Evolutionary conservation across 1,140 invertebrate species (phyloP).

Genomic region (Leucophenga varia): DNA sequence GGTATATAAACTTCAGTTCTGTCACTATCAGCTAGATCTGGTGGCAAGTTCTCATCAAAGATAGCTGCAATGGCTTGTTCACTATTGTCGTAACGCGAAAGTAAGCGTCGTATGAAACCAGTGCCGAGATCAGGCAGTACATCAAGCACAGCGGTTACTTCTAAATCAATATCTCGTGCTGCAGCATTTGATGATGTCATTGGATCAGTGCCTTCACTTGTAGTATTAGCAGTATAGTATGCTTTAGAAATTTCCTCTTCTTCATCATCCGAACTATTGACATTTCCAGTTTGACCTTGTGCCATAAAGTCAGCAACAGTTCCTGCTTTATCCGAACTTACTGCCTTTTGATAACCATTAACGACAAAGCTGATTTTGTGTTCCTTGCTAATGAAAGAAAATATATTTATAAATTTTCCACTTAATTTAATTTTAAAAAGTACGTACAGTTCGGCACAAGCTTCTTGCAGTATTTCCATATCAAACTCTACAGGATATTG

Average conservation of each 20-base stretch:
- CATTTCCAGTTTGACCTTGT: neutral
- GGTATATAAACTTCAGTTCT: constrained; percentile 57
- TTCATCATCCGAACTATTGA: constrained; percentile 13
- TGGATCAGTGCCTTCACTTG: constrained; percentile 9
- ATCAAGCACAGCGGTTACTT: constrained; percentile 59
- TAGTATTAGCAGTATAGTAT: neutral
- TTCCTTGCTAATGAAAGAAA: constrained; percentile 58
- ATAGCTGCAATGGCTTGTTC: constrained; percentile 78
- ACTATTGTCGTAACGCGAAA: constrained; percentile 72
- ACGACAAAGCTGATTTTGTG: constrained; percentile 59
- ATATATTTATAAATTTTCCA: neutral
- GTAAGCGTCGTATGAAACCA: constrained; percentile 69
- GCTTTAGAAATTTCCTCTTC: constrained; percentile 3
- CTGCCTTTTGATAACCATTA: constrained; percentile 44
- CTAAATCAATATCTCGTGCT: constrained; percentile 40
- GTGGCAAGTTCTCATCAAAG: constrained; percentile 71
- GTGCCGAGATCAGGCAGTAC: constrained; percentile 78
- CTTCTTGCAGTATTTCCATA: constrained; percentile 61
- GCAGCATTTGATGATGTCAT: neutral
- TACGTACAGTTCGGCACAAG: constrained; percentile 67
- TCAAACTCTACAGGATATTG: constrained; percentile 65
- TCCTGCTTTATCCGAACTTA: constrained; percentile 23
- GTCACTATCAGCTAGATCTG: constrained; percentile 58
- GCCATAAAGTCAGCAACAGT: constrained; percentile 25
- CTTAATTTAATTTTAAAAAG: constrained; percentile 44